phyloP scores from a whole-genome alignment of 2,888 invertebrate species.

The Microchrysa polita region DNA sequence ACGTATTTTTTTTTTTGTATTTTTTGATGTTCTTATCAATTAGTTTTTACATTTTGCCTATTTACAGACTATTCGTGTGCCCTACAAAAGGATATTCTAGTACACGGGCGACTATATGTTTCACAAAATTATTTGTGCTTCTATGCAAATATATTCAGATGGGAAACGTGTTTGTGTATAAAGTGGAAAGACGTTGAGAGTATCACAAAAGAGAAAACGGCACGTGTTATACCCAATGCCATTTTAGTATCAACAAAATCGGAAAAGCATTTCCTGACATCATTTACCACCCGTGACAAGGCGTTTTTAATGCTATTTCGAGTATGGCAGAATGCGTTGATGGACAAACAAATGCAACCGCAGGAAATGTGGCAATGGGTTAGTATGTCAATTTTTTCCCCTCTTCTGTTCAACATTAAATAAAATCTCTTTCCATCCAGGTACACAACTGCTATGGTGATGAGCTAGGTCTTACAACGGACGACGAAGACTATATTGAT shows the following conservation, averaged over 20 bases:
- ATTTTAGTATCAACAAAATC: slow-evolving; percentile 83
- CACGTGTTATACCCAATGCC: slow-evolving; percentile 95
- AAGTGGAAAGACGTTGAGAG: slow-evolving; percentile 91
- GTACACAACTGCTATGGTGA: slow-evolving; percentile 94
- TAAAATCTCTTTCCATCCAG: slow-evolving; percentile 61
- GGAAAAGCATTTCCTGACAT: slow-evolving; percentile 93
- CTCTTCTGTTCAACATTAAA: background rate
- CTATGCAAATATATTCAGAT: slow-evolving; percentile 96
- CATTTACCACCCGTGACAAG: slow-evolving; percentile 93
- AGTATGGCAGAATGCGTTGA: slow-evolving; percentile 94
- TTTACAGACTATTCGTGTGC: slow-evolving; percentile 95
- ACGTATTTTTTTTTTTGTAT: background rate
- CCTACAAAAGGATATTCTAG: slow-evolving; percentile 93
- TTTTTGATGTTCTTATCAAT: background rate
- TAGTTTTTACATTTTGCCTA: slow-evolving; percentile 1
- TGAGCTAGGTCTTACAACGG: slow-evolving; percentile 90
- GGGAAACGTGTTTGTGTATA: slow-evolving; percentile 89
- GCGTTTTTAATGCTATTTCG: slow-evolving; percentile 94
- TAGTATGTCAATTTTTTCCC: slow-evolving; percentile 54
- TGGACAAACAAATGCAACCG: slow-evolving; percentile 85
- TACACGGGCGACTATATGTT: slow-evolving; percentile 94
- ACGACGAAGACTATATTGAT: slow-evolving; percentile 86
- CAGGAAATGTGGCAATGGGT: slow-evolving; percentile 92
- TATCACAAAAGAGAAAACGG: slow-evolving; percentile 95
- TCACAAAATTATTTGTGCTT: slow-evolving; percentile 96